Base-by-base conservation (phyloP, 1,140 invertebrate species). In the Polypedilum vanderplanki region DNA sequence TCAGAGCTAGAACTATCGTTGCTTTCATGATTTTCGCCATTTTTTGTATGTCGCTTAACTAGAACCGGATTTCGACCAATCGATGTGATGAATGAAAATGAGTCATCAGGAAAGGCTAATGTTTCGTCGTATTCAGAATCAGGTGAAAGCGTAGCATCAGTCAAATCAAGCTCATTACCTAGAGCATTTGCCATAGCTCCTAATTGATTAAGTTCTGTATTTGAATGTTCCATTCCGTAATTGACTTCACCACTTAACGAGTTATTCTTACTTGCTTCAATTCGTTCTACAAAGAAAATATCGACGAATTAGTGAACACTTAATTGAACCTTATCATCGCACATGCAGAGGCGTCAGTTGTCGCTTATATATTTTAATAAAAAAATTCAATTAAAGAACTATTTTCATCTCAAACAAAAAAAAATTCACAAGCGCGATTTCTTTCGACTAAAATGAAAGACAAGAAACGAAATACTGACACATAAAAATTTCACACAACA, bases 61-160 rank as follows among this genome's bases (percentile, higher is more conserved):
- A 83, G 80, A 3, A 85, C 82, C 2, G 85, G 82, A 22, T 85
- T 84, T 24, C 85, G 84, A 65, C 85, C 84, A 41, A 86, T 81
- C 73, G 24, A 33, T 5, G 85, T 80, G 5, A 85, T 80, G 40
- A 88, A 84, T 73, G 85, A 85, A 9, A 88, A 82, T 5, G 85
- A 85, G 76, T 88, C 87, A n/a, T 57, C 65, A 46, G 87, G 87
- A 77, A 89, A 84, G 74, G 82, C 87, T 74, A 89, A 79, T 76
- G 84, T 84, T 79, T 89, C 88, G 79, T 89, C 88, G 78, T 85
- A 89, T 76, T 89, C 88, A 41, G 85, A 87, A 75, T 89, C 88
- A 24, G 84, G 77, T 40, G 81, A 82, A 75, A 82, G 80, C 41
- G 81, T 80, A 75, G 80, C 81, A n/a, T 82, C 80, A 7, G 80